Percentiles rank a stretch among this genome's conserved stretches.
phyloP scores from a whole-genome alignment of 2,797 vertebrate genomes.

The Gallinago solitaria region DNA sequence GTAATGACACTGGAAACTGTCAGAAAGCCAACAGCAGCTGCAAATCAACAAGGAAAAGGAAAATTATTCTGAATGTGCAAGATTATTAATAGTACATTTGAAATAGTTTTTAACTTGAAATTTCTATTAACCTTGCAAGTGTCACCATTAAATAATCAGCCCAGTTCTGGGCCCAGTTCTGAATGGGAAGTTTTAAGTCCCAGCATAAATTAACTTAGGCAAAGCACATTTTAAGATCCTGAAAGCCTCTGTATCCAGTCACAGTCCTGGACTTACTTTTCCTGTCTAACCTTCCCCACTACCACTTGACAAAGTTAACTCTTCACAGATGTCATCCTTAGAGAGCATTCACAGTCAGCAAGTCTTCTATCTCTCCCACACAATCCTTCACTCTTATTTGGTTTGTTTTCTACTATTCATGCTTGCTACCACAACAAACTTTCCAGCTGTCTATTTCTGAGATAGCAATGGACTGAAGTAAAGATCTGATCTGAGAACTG shows the following conservation, averaged over 20 bases:
- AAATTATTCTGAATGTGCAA: background rate
- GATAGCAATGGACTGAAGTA: background rate
- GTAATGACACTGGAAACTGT: conserved; percentile 91
- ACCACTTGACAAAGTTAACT: background rate
- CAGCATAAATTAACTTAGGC: background rate
- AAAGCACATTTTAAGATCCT: background rate
- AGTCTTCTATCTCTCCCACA: background rate
- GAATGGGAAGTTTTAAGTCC: background rate
- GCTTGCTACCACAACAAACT: background rate
- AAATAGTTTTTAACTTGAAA: background rate
- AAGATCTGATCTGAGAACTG: background rate
- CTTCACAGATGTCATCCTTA: background rate
- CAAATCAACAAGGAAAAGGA: background rate
- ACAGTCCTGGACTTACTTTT: background rate
- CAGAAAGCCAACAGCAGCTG: conserved; percentile 93
- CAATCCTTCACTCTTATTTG: background rate
- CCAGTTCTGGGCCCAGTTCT: background rate
- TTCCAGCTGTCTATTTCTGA: background rate
- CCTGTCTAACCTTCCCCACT: background rate
- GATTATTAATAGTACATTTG: background rate
- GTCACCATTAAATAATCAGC: background rate
- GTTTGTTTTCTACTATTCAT: background rate
- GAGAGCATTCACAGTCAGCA: background rate
- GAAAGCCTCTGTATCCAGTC: background rate
- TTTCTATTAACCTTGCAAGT: background rate